Percentiles rank a stretch among this genome's conserved stretches.
phyloP scores from a whole-genome alignment of 1,140 invertebrate species.

The Tetramorium alpestre region DNA sequence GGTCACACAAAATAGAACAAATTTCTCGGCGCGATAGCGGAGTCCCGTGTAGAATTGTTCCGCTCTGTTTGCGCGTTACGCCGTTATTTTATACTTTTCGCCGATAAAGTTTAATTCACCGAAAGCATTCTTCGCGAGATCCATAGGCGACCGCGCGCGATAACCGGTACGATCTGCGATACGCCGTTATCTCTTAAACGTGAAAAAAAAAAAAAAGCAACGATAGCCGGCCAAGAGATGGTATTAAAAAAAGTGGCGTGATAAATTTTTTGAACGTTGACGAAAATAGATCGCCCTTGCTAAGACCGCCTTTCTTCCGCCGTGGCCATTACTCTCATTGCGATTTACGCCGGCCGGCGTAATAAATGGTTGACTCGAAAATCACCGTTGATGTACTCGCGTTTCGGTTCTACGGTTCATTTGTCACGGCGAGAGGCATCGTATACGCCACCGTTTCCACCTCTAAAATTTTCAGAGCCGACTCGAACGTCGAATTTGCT shows the following conservation, averaged over 20 bases:
- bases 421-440: constrained; percentile 23
- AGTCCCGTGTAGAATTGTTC: constrained; percentile 51
- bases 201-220: neutral
- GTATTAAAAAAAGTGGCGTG: neutral
- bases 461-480: constrained; percentile 12
- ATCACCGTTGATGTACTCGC: constrained; percentile 37
- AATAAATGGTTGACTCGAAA: constrained; percentile 48
- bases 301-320: constrained; percentile 21
- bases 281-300: constrained; percentile 26
- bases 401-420: constrained; percentile 43
- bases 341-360: constrained; percentile 29
- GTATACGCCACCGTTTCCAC: neutral
- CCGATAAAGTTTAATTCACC: constrained; percentile 59
- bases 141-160: constrained; percentile 8
- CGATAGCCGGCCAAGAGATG: neutral
- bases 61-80: constrained; percentile 57
- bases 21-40: constrained; percentile 62
- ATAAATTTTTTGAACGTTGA: constrained; percentile 39
- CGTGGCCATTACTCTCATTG: constrained; percentile 37
- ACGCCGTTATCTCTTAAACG: constrained; percentile 32
- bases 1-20: constrained; percentile 65
- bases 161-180: neutral
- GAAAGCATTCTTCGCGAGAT: constrained; percentile 43
- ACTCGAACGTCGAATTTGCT: neutral
- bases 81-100: constrained; percentile 58